These are phyloP conservation scores for Rhagologus leucostigma DNA, from an alignment of 2,113 vertebrate genomes.

Conservation along the genomic window DNA sequence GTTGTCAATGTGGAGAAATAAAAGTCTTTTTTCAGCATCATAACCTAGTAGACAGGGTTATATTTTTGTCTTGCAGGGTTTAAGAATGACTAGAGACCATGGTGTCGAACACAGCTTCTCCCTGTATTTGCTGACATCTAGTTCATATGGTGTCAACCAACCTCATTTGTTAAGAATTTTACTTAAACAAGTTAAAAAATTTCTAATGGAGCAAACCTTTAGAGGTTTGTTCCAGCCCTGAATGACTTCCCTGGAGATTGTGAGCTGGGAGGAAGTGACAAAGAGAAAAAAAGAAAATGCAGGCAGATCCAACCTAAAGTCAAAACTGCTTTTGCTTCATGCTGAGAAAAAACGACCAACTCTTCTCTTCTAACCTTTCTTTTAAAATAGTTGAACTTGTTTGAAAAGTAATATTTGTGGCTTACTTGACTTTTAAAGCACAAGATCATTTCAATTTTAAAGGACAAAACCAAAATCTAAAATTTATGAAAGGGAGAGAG, in stretches of 20 bases:
- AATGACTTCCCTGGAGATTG: background rate
- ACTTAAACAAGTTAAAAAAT: background rate
- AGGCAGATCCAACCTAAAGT: background rate
- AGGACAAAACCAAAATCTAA: background rate
- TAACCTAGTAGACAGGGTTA: background rate
- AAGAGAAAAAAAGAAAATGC: background rate
- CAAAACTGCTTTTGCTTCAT: background rate
- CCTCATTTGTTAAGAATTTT: background rate
- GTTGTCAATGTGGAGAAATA: background rate
- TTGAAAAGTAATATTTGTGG: background rate
- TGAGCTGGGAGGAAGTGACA: background rate
- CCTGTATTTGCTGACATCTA: background rate
- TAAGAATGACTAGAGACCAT: background rate
- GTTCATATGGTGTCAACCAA: background rate
- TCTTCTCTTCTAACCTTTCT: background rate
- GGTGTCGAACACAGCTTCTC: background rate
- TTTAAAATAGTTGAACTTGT: background rate
- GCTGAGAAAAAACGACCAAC: background rate
- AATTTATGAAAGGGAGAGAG: conserved; percentile 10
- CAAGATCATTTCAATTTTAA: conserved; percentile 29
- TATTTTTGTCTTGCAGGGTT: background rate
- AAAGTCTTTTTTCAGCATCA: background rate
- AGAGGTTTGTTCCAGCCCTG: background rate
- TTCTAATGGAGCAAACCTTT: background rate
- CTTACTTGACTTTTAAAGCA: background rate